phyloP scores from a whole-genome alignment of 1,140 invertebrate genomes.

The Saccostrea cuccullata region DNA sequence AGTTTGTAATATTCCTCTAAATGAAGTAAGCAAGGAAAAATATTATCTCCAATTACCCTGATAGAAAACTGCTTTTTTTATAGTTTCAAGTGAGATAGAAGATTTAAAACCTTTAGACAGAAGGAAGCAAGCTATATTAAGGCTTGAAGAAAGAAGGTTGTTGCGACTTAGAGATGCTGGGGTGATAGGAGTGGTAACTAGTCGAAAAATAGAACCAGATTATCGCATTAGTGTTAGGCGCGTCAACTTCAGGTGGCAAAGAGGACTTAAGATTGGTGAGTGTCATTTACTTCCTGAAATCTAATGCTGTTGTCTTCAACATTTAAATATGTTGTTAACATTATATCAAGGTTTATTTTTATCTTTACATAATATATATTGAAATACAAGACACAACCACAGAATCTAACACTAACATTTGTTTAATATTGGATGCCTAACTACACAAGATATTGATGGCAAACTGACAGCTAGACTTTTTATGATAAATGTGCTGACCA shows the following conservation, averaged over 20 bases:
- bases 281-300: neutral
- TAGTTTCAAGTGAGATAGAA: conserved; percentile 43
- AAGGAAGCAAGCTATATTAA: conserved; percentile 62
- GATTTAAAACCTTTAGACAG: conserved; percentile 55
- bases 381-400: no score
- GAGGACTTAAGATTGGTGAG: conserved; percentile 92
- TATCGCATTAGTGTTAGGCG: conserved; percentile 82
- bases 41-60: neutral
- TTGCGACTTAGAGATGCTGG: conserved; percentile 82
- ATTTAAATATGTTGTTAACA: no score
- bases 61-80: neutral
- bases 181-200: conserved; percentile 86
- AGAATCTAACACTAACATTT: no score
- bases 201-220: conserved; percentile 72
- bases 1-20: no score
- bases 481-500: no score
- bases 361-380: no score
- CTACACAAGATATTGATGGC: no score
- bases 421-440: no score
- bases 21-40: no score
- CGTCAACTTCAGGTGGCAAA: conserved; percentile 94
- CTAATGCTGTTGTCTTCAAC: no score
- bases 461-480: no score
- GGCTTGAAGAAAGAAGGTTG: conserved; percentile 85
- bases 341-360: no score